Conservation (phyloP, 2,113 vertebrate species). For the Vulpes vulpes region DNA sequence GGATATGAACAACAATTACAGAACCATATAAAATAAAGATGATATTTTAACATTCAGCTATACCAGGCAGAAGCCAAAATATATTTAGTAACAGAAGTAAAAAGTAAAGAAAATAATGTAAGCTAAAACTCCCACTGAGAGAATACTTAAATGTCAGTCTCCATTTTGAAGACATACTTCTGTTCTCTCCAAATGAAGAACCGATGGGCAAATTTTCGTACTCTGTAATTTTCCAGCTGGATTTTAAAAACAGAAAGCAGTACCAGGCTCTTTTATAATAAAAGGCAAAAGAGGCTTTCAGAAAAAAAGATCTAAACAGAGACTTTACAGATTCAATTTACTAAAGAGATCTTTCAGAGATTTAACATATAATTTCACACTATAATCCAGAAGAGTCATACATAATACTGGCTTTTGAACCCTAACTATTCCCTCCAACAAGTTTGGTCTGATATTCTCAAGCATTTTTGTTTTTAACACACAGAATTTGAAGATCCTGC, state of each 20-base stretch:
- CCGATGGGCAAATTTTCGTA: constrained; percentile 53
- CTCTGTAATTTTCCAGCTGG: constrained; percentile 77
- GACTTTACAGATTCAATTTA: constrained; percentile 70
- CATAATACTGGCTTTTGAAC: constrained; percentile 30
- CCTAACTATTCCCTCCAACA: constrained; percentile 3
- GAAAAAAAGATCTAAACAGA: constrained; percentile 77
- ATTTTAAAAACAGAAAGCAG: constrained; percentile 77
- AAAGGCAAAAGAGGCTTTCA: constrained; percentile 82
- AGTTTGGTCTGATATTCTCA: constrained; percentile 27
- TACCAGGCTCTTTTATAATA: constrained; percentile 85
- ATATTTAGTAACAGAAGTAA: constrained; percentile 26
- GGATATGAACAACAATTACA: not conserved
- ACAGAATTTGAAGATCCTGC: constrained; percentile 20
- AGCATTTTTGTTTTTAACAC: constrained; percentile 59
- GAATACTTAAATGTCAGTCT: not conserved
- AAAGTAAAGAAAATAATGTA: constrained; percentile 43
- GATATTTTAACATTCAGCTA: constrained; percentile 40
- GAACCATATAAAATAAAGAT: constrained; percentile 48
- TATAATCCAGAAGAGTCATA: constrained; percentile 45
- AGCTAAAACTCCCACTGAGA: not conserved
- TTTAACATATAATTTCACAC: constrained; percentile 69
- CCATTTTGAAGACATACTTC: constrained; percentile 42
- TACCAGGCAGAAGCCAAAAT: constrained; percentile 21
- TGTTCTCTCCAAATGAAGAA: constrained; percentile 64
- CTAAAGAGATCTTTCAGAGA: constrained; percentile 66